These are phyloP conservation scores for Podargus strigoides DNA, from an alignment of 2,797 vertebrate genomes.

Conservation along the genomic window DNA sequence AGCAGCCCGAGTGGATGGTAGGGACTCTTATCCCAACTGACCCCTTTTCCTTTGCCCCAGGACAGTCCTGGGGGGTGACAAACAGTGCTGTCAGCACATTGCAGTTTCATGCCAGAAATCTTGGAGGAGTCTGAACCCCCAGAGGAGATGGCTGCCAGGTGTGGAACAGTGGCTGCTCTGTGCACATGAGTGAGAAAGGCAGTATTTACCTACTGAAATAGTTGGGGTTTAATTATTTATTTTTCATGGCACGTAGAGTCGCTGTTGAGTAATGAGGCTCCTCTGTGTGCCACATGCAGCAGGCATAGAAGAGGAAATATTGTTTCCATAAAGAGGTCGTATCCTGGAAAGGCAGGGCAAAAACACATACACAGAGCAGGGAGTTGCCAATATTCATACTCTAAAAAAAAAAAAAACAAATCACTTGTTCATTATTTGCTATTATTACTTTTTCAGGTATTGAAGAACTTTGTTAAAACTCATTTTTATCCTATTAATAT, in stretches of 20 bases:
- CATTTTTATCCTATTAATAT: background rate
- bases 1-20: background rate
- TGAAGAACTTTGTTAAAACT: background rate
- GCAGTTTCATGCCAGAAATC: background rate
- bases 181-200: background rate
- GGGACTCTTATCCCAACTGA: background rate
- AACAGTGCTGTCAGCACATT: fast-evolving
- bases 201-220: background rate
- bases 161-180: background rate
- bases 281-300: background rate
- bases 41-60: background rate
- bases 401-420: background rate
- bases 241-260: background rate
- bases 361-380: background rate
- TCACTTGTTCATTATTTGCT: background rate
- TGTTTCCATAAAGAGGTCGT: background rate
- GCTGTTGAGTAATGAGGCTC: background rate
- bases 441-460: background rate
- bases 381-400: background rate
- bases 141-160: background rate
- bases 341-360: background rate
- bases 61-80: background rate
- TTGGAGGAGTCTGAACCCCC: background rate
- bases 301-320: background rate
- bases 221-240: background rate